Percentiles rank a stretch among this genome's conserved stretches.
Evolutionary conservation across 2,797 vertebrate species (phyloP).

Genomic region (Dipus sagitta): DNA sequence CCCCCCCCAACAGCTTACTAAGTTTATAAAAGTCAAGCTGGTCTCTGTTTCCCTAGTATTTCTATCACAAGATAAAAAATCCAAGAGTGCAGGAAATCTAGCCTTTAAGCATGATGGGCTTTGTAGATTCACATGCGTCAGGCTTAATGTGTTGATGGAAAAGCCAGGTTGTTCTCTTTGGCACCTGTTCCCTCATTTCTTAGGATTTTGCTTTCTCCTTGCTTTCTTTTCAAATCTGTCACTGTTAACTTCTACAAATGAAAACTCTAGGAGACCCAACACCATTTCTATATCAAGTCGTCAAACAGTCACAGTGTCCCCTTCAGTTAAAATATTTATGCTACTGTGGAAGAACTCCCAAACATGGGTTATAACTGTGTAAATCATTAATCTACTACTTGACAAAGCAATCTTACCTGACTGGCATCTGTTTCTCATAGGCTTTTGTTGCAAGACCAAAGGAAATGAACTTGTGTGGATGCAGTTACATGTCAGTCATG

Average conservation of each 20-base stretch:
- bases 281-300: neutral
- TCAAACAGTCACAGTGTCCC: neutral
- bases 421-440: neutral
- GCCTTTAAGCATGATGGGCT: neutral
- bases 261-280: conserved; percentile 13
- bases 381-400: conserved; percentile 27
- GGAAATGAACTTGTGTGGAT: conserved; percentile 17
- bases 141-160: conserved; percentile 13
- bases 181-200: neutral
- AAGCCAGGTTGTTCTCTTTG: neutral
- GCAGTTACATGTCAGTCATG: conserved; percentile 5
- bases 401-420: conserved; percentile 42
- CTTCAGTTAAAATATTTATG: conserved; percentile 42
- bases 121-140: neutral
- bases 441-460: conserved; percentile 20
- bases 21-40: neutral
- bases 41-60: neutral
- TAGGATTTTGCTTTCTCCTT: neutral
- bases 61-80: neutral
- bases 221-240: neutral
- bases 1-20: neutral
- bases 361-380: neutral
- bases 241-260: conserved; percentile 50
- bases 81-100: neutral
- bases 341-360: conserved; percentile 19